Base-by-base conservation (phyloP, 2,797 vertebrate genomes). In the Mus minutoides region DNA sequence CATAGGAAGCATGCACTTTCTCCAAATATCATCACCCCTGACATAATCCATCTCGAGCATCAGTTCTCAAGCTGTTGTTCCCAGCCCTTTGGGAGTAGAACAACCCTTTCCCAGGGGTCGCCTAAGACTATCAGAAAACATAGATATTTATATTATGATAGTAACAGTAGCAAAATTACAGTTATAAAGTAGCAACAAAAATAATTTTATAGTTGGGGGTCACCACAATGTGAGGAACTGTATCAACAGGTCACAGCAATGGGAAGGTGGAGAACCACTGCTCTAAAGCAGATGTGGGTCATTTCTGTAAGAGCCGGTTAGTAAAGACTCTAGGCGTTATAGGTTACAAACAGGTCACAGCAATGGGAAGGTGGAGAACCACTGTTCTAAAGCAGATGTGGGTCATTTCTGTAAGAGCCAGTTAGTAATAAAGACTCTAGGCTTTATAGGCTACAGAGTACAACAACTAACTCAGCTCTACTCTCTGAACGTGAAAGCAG, bases 241-340 rank as follows among this genome's bases (percentile, higher is more conserved):
- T 46, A 14, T 76, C 46, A 43, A 46, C 6, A 24, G 73, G 73
- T 43, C 73, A 75, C 40, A 43, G 40, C 22, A 24, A 13, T 26
- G 43, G 40, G 37, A 43, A 75, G 40, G 73, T 24, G 4, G 73
- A 75, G 73, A 75, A 43, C 11, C 40, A 43, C 37, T 75, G 10
- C 37, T 71, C 16, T 60, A 93, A 11, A 93, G 9, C 16, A 73
- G 49, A 12, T 75, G 71, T 31, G 24, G 40, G n/a, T 85, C n/a
- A 37, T 86, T 90, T 90, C 64, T 69, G 13, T 69, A 80, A 86
- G 54, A 79, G 4, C 10, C 64, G 90, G 22, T 52, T 0, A 88
- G 49, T 67, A 88, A 93, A 93, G 49, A 92, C 84, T 90, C 94
- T 85, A 91, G 54, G 26, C 75, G 89, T 97, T 80, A 22, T 6